Conservation (phyloP, 2,888 invertebrate genomes). For the Notodonta ziczac region DNA sequence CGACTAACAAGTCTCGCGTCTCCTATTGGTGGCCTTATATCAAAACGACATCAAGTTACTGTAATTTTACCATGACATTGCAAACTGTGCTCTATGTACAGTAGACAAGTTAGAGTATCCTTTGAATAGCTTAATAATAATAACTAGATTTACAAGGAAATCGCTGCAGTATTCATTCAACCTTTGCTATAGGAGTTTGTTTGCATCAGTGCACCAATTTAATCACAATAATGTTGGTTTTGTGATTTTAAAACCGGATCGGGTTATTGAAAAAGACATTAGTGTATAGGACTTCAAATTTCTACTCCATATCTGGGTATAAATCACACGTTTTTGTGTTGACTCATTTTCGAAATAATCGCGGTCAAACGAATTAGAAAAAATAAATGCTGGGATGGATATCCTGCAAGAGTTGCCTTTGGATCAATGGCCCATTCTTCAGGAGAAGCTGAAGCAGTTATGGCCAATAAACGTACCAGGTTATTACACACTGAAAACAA, state of each 20-base stretch:
- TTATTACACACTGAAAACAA: constrained; percentile 39
- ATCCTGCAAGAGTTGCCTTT: constrained; percentile 33
- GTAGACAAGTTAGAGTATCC: not conserved
- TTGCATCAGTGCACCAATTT: not conserved
- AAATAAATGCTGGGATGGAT: constrained; percentile 16
- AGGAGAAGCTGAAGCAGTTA: constrained; percentile 32
- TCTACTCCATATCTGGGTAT: too few species aligned
- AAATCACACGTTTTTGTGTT: too few species aligned
- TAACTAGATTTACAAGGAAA: too few species aligned
- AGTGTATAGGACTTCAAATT: not conserved
- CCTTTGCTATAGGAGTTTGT: not conserved
- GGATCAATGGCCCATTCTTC: constrained; percentile 39
- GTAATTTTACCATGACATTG: not conserved
- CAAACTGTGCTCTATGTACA: not conserved
- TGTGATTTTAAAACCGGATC: too few species aligned
- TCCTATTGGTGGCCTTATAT: not conserved
- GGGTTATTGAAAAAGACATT: not conserved
- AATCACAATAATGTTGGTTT: not conserved
- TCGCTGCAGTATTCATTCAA: not conserved
- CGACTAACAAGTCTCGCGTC: not conserved
- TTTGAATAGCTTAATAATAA: not conserved
- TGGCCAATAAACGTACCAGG: constrained; percentile 44
- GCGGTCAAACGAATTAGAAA: too few species aligned
- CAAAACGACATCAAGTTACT: not conserved
- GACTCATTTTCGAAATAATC: too few species aligned